phyloP scores from a whole-genome alignment of 2,113 vertebrate genomes.

The Anas platyrhynchos region DNA sequence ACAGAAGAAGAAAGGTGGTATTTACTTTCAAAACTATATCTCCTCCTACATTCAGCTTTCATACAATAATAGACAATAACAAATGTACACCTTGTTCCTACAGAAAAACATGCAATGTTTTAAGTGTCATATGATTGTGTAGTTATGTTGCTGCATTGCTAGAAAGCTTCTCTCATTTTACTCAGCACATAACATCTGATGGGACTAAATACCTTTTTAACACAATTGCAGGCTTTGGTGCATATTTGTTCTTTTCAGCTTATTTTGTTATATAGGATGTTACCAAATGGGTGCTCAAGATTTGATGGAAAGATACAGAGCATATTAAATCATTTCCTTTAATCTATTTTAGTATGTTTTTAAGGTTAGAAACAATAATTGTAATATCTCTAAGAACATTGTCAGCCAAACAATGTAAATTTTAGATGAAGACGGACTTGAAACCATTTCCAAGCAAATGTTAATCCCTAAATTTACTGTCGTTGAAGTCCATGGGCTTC shows the following conservation, averaged over 20 bases:
- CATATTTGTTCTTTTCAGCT: background rate
- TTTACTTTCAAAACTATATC: background rate
- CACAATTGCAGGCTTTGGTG: constrained; percentile 35
- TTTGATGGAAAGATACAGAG: constrained; percentile 23
- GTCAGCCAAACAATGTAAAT: background rate
- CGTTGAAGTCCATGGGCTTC: background rate
- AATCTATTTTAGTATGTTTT: background rate
- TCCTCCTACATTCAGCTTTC: background rate
- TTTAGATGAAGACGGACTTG: constrained; percentile 14
- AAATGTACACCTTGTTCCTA: background rate
- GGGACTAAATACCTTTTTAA: constrained; percentile 5
- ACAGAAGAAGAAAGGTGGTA: background rate
- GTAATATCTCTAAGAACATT: background rate
- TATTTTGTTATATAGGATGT: background rate
- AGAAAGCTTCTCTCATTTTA: background rate
- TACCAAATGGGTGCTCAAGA: background rate
- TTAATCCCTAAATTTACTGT: background rate
- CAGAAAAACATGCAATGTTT: background rate
- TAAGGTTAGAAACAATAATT: background rate
- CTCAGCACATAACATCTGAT: background rate
- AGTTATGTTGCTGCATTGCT: background rate
- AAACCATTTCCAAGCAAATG: background rate
- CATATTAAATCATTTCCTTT: background rate
- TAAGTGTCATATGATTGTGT: background rate
- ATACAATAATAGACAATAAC: background rate